These are phyloP conservation scores for Indri indri DNA, from an alignment of 2,113 vertebrate genomes.

Conservation along the genomic window DNA sequence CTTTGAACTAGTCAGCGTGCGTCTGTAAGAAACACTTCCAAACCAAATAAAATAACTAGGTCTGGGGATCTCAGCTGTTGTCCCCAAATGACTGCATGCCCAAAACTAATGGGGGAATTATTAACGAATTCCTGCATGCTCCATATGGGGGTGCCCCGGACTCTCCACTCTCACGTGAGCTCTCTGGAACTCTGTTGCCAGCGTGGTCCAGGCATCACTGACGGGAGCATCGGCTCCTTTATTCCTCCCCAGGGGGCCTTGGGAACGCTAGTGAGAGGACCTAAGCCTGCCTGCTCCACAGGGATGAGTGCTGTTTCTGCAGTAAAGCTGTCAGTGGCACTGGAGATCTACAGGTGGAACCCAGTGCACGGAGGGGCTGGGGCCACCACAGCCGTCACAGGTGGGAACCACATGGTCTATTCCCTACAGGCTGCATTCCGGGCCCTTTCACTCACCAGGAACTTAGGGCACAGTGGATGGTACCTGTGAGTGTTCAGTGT, in stretches of 20 bases:
- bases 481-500: background rate
- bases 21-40: background rate
- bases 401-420: accelerated
- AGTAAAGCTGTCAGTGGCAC: too few relatives aligned
- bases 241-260: background rate
- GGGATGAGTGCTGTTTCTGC: background rate
- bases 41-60: background rate
- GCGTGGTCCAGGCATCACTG: background rate
- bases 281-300: too few relatives aligned
- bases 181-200: background rate
- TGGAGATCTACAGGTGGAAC: accelerated
- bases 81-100: background rate
- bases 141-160: background rate
- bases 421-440: accelerated
- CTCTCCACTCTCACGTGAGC: background rate
- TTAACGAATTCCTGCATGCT: too few relatives aligned
- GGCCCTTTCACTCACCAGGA: background rate
- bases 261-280: background rate
- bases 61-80: background rate
- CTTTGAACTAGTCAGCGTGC: background rate
- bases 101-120: background rate
- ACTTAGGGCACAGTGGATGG: background rate
- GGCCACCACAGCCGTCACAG: accelerated
- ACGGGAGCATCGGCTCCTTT: accelerated
- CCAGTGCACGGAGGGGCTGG: background rate